Conservation (phyloP, 2,113 vertebrate species). For the Corydoras maculifer region DNA sequence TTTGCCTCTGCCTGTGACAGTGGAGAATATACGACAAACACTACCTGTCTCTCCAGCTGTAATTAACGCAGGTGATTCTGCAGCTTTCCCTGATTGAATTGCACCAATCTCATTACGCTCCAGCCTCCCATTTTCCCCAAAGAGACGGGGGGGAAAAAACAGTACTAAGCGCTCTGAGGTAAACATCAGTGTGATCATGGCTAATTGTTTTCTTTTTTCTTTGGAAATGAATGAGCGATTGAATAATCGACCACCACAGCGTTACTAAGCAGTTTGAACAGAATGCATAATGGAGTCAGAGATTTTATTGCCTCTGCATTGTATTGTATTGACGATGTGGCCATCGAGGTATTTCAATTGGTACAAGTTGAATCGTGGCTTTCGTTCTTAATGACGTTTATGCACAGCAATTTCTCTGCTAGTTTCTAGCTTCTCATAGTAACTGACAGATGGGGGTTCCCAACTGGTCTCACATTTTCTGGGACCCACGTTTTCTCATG, state of each 20-base stretch:
- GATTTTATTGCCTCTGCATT: slow-evolving; percentile 6
- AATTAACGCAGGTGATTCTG: slow-evolving; percentile 49
- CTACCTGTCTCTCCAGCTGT: slow-evolving; percentile 44
- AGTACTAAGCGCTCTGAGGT: slow-evolving; percentile 24
- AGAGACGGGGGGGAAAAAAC: slow-evolving; percentile 11
- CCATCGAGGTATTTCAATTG: slow-evolving; percentile 2
- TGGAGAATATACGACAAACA: slow-evolving; percentile 41
- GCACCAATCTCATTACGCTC: slow-evolving; percentile 45
- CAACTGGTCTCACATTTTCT: too few species aligned
- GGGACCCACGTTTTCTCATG: too few species aligned
- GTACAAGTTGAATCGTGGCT: neutral
- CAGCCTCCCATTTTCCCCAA: slow-evolving; percentile 39
- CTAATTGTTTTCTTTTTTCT: slow-evolving; percentile 40
- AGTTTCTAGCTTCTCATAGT: too few species aligned
- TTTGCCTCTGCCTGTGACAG: slow-evolving; percentile 41
- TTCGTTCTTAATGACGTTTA: neutral
- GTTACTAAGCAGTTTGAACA: slow-evolving; percentile 29
- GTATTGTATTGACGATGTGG: neutral
- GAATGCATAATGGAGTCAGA: slow-evolving; percentile 1
- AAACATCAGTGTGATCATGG: slow-evolving; percentile 36
- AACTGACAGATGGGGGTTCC: too few species aligned
- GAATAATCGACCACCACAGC: slow-evolving; percentile 32
- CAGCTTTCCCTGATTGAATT: slow-evolving; percentile 43
- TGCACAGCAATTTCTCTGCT: too few species aligned
- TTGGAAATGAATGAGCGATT: slow-evolving; percentile 30